Conservation (phyloP, 2,888 invertebrate genomes). For the Trilocha varians region DNA sequence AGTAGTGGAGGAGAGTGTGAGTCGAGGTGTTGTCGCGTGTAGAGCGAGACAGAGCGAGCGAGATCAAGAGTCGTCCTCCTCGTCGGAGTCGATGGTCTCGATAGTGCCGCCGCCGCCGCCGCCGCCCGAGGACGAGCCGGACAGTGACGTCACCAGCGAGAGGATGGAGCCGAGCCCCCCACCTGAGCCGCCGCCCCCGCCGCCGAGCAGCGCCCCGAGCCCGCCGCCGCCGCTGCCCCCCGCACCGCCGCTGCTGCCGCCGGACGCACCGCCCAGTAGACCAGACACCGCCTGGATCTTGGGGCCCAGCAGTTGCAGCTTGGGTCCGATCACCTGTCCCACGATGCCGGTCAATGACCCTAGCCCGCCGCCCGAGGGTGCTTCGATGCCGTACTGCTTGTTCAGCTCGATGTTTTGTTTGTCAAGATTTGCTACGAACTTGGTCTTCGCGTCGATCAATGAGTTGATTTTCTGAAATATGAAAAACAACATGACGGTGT, state of each 20-base stretch:
- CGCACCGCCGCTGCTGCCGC: conserved; percentile 63
- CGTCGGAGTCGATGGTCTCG: conserved; percentile 60
- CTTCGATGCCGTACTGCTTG: conserved; percentile 80
- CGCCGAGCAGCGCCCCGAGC: too few relatives aligned
- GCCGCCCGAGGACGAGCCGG: conserved; percentile 62
- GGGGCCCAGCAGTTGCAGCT: conserved; percentile 79
- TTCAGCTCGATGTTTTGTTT: conserved; percentile 83
- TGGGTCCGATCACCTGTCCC: conserved; percentile 80
- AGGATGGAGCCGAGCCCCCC: conserved; percentile 62
- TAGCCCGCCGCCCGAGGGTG: conserved; percentile 76
- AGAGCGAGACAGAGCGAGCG: conserved; percentile 9
- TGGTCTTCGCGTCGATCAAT: conserved; percentile 85
- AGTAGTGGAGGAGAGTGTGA: too few relatives aligned
- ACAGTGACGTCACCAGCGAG: conserved; percentile 60
- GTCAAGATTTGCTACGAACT: conserved; percentile 79
- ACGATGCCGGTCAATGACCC: conserved; percentile 76
- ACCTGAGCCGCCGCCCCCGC: conserved; percentile 39
- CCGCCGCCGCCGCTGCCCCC: conserved; percentile 50
- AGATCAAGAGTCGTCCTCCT: conserved; percentile 59
- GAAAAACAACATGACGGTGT: not conserved
- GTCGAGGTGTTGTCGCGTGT: not conserved
- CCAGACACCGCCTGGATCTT: conserved; percentile 74
- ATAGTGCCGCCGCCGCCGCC: conserved; percentile 45
- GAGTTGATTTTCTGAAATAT: conserved; percentile 90
- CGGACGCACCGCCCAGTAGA: conserved; percentile 68